These are phyloP conservation scores for Xestobium rufovillosum DNA, from an alignment of 2,888 invertebrate species.

Conservation along the genomic window DNA sequence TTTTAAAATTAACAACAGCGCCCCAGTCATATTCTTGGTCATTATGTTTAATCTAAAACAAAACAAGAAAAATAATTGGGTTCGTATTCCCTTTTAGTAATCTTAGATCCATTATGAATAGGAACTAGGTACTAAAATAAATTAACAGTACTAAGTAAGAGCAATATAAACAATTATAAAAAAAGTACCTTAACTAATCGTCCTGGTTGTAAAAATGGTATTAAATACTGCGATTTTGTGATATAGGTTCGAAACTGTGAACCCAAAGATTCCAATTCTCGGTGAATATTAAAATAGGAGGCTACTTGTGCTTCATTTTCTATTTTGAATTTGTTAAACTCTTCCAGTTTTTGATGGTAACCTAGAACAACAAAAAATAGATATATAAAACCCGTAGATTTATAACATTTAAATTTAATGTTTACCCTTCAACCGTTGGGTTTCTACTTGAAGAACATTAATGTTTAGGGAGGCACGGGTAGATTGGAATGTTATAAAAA, in stretches of 20 bases:
- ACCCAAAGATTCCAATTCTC: slow-evolving; percentile 69
- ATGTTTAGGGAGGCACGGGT: too few relatives aligned
- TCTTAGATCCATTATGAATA: too few relatives aligned
- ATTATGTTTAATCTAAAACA: slow-evolving; percentile 65
- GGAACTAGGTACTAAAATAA: slow-evolving; percentile 8
- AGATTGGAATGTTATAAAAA: too few relatives aligned
- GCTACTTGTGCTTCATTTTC: slow-evolving; percentile 68
- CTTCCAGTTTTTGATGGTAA: slow-evolving; percentile 57
- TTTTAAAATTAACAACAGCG: slow-evolving; percentile 83
- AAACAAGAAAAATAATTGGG: slow-evolving; percentile 22
- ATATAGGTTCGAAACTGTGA: slow-evolving; percentile 71
- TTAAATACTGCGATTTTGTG: slow-evolving; percentile 77
- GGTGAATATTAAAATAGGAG: slow-evolving; percentile 77
- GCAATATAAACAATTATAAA: slow-evolving; percentile 6
- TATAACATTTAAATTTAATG: too few relatives aligned
- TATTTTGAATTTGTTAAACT: slow-evolving; percentile 58
- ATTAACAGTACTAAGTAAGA: slow-evolving; percentile 1
- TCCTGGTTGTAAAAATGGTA: slow-evolving; percentile 93
- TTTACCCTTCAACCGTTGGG: too few relatives aligned
- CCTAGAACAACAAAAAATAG: too few relatives aligned
- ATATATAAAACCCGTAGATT: too few relatives aligned
- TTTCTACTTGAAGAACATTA: too few relatives aligned
- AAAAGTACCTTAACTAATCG: slow-evolving; percentile 74
- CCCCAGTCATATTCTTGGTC: slow-evolving; percentile 94
- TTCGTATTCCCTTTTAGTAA: too few relatives aligned